Conservation (phyloP, 2,797 vertebrate genomes). For the Poeciliopsis gracilis region DNA sequence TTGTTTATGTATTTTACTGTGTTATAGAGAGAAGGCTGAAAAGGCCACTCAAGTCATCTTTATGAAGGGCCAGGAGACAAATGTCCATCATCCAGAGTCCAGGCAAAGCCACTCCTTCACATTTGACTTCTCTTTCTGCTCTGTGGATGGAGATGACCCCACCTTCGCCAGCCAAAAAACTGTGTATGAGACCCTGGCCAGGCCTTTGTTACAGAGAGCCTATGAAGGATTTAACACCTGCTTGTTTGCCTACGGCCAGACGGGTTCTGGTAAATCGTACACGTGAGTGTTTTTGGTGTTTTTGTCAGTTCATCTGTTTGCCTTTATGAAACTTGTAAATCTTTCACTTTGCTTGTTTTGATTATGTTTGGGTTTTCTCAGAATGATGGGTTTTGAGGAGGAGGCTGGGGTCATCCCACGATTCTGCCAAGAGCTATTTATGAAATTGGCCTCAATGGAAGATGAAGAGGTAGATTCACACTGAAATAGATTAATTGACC, state of each 20-base stretch:
- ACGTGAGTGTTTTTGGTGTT: conserved; percentile 85
- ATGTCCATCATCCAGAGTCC: conserved; percentile 85
- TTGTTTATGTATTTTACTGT: conserved; percentile 2
- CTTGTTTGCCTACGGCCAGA: conserved; percentile 96
- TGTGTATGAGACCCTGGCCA: conserved; percentile 86
- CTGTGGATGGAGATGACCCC: conserved; percentile 82
- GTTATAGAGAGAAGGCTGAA: conserved; percentile 85
- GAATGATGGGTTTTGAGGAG: conserved; percentile 97
- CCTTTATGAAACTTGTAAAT: background rate
- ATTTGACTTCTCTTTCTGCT: conserved; percentile 92
- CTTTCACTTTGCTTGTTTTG: background rate
- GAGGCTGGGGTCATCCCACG: conserved; percentile 92
- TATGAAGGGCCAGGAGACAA: conserved; percentile 83
- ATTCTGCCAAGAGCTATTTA: conserved; percentile 93
- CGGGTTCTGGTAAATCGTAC: conserved; percentile 97
- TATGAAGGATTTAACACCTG: conserved; percentile 96
- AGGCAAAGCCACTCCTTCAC: conserved; percentile 86
- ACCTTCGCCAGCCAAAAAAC: conserved; percentile 85
- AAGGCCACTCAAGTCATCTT: conserved; percentile 84
- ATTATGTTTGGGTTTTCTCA: conserved; percentile 53
- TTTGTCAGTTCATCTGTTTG: background rate
- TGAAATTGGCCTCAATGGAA: conserved; percentile 77
- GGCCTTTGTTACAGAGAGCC: conserved; percentile 88
- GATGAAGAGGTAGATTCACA: conserved; percentile 80
- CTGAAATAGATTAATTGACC: background rate